These are phyloP conservation scores for Galerucella nymphaeae DNA, from an alignment of 2,888 invertebrate species.

Conservation along the genomic window DNA sequence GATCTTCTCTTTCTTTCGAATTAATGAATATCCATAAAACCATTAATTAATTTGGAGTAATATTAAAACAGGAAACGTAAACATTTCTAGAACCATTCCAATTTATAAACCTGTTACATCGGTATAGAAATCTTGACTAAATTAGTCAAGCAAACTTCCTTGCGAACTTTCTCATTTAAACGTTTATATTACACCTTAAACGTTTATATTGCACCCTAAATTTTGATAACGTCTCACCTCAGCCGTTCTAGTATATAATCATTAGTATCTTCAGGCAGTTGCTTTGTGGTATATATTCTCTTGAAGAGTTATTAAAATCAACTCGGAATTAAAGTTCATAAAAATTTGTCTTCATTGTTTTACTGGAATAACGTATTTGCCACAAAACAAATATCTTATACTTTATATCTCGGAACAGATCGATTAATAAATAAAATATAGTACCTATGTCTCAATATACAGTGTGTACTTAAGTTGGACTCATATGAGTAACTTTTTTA, in stretches of 20 bases:
- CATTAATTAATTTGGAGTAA: neutral
- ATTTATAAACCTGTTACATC: conserved; percentile 39
- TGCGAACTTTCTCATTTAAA: conserved; percentile 39
- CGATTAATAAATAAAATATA: no score
- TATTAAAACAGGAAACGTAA: neutral
- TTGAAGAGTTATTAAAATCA: conserved; percentile 2
- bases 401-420: no score
- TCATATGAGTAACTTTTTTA: no score
- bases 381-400: no score
- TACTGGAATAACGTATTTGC: no score
- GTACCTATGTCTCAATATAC: no score
- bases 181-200: conserved; percentile 44
- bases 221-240: conserved; percentile 51
- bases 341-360: neutral
- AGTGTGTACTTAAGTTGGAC: no score
- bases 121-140: conserved; percentile 44
- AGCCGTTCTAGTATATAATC: conserved; percentile 50
- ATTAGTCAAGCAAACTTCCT: conserved; percentile 50
- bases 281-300: conserved; percentile 23
- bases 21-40: neutral
- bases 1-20: no score
- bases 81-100: neutral
- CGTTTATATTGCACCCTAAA: conserved; percentile 52
- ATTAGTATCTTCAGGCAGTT: conserved; percentile 46
- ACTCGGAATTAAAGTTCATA: neutral